These are phyloP conservation scores for Saccostrea glomerata DNA, from an alignment of 1,140 invertebrate species.

Conservation along the genomic window DNA sequence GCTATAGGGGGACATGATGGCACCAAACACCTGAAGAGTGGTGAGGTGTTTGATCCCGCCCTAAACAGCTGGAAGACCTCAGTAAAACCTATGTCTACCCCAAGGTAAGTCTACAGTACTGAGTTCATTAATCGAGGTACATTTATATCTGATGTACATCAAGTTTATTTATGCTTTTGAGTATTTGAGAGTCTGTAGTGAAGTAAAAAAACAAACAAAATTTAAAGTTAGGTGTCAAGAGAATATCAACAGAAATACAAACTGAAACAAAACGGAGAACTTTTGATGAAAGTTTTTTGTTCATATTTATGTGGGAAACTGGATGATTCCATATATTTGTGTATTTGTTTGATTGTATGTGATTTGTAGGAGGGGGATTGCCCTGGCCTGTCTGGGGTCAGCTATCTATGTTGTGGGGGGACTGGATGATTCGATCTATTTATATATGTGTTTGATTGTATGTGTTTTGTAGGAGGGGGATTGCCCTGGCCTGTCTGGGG, in stretches of 20 bases:
- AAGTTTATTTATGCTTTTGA: too few species aligned
- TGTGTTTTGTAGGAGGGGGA: conserved; percentile 73
- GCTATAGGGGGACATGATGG: conserved; percentile 79
- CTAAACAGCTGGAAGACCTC: conserved; percentile 73
- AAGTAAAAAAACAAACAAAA: too few species aligned
- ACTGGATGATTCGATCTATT: too few species aligned
- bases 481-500: conserved; percentile 77
- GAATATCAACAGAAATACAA: neutral
- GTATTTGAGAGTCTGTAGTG: too few species aligned
- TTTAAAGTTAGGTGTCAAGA: too few species aligned
- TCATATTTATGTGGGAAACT: neutral
- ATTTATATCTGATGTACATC: too few species aligned
- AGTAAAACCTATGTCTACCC: conserved; percentile 76
- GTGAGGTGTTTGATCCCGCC: conserved; percentile 77
- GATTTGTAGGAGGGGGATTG: conserved; percentile 77
- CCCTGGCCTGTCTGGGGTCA: conserved; percentile 76
- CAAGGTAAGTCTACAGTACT: conserved; percentile 65
- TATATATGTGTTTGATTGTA: neutral
- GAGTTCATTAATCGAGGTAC: too few species aligned
- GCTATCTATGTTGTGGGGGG: conserved; percentile 79
- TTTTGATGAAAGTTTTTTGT: neutral
- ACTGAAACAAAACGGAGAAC: too few species aligned
- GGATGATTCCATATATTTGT: too few species aligned
- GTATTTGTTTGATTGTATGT: neutral
- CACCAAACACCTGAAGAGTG: conserved; percentile 75